These are phyloP conservation scores for Cheiracanthium punctorium DNA, from an alignment of 2,888 invertebrate species.

Conservation along the genomic window DNA sequence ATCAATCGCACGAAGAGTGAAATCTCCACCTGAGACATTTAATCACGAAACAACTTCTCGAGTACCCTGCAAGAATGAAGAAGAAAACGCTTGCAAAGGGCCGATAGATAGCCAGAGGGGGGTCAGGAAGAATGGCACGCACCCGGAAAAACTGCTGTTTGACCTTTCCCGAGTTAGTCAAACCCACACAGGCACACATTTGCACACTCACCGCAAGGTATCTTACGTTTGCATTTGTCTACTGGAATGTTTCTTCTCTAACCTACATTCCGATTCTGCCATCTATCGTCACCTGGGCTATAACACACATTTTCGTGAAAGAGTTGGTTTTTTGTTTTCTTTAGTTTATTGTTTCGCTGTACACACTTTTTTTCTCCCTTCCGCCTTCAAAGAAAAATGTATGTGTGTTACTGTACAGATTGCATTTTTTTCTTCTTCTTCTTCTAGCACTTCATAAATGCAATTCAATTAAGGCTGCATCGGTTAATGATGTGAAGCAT, in stretches of 20 bases:
- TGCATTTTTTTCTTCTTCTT: too few relatives aligned
- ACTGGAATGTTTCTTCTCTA: constrained; percentile 49
- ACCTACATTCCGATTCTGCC: constrained; percentile 46
- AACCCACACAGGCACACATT: background rate
- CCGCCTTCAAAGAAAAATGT: too few relatives aligned
- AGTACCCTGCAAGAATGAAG: background rate
- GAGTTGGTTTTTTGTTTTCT: background rate
- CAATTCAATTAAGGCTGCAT: background rate
- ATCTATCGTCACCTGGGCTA: constrained; percentile 18
- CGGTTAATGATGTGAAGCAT: background rate
- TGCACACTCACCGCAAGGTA: constrained; percentile 4
- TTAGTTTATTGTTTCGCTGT: too few relatives aligned
- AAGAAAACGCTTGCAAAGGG: background rate
- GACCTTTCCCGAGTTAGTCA: constrained; percentile 39
- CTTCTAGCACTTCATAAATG: too few relatives aligned
- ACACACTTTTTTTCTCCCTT: too few relatives aligned
- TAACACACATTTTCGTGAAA: background rate
- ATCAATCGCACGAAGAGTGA: background rate
- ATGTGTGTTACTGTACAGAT: too few relatives aligned
- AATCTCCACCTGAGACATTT: background rate
- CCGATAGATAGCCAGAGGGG: constrained; percentile 33
- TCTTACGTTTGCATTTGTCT: background rate
- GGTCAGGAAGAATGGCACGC: constrained; percentile 24
- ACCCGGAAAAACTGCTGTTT: constrained; percentile 52
- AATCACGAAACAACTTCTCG: background rate